phyloP scores from a whole-genome alignment of 1,140 invertebrate genomes.

The Drosophila oshimai region DNA sequence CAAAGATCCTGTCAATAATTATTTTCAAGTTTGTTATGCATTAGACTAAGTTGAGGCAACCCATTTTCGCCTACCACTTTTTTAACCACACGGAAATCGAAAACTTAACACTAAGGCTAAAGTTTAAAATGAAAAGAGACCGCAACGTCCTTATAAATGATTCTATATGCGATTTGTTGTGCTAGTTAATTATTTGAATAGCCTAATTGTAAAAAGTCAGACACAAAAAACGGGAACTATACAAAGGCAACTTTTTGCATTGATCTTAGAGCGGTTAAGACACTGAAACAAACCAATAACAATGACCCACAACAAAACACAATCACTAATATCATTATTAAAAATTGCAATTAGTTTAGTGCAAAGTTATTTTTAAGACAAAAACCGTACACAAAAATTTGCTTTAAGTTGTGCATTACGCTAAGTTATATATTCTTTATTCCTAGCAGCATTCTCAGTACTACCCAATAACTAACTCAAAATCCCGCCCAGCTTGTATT shows the following conservation, averaged over 20 bases:
- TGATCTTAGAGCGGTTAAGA: slow-evolving; percentile 1
- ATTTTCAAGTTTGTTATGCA: slow-evolving; percentile 41
- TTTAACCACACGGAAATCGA: background rate
- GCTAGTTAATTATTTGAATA: slow-evolving; percentile 59
- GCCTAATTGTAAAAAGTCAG: slow-evolving; percentile 42
- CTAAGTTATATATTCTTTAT: slow-evolving; percentile 38
- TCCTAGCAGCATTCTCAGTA: background rate
- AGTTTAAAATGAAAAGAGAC: background rate
- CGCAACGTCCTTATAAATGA: background rate
- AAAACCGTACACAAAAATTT: slow-evolving; percentile 8
- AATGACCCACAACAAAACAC: slow-evolving; percentile 23
- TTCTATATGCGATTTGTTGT: slow-evolving; percentile 33
- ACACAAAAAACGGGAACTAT: background rate
- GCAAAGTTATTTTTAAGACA: slow-evolving; percentile 27
- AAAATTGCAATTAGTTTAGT: slow-evolving; percentile 35
- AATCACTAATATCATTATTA: slow-evolving; percentile 34
- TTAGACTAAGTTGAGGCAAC: slow-evolving; percentile 4
- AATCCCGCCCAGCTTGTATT: background rate
- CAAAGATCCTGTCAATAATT: slow-evolving; percentile 64
- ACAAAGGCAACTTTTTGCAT: background rate
- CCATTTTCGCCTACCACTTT: background rate
- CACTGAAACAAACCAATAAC: background rate
- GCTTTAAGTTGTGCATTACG: slow-evolving; percentile 61
- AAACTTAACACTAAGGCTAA: background rate
- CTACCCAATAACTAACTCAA: background rate